Evolutionary conservation across 1,140 invertebrate species (phyloP), one percentile per base, ranked within the genome.

Genomic region (Penaeus vannamei): DNA sequence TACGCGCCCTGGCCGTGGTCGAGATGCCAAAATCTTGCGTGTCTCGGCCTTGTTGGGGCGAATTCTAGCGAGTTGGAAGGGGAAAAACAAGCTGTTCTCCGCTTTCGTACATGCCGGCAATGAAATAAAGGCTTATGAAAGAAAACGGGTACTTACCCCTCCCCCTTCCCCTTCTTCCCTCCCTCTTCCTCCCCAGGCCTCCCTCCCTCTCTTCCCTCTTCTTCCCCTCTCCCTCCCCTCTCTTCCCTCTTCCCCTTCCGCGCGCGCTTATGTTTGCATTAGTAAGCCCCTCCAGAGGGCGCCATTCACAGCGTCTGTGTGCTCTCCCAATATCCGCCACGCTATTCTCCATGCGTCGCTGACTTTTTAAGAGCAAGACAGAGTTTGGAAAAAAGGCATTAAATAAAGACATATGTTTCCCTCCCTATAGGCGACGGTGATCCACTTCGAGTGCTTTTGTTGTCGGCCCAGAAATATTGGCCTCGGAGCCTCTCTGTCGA

Each of bases 331-430:
- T 83, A 87, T 66, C 36, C 36, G 61, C 62, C 79, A 69, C 42
- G 79, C 86, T 82, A 69, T 87, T 72, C 80, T 72, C 42, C 79
- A 59, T 60, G 79, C 86, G 64, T 64, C 85, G 61, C 85, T 86
- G 85, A 86, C 85, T 86, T 86, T 86, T 86, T 60, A 80, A 86
- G 85, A 86, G 76, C 36, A 79, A 80, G 72, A 64, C 59, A 81
- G 29, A 80, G 76, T 80, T 36, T 46, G 22, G 32, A 79, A 46
- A 79, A 79, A 80, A 86, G 80, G 85, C 76, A 86, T 86, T 86
- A 86, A 86, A 86, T 80, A 86, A 64, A 86, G 77, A 86, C 85
- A 80, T 60, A 80, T 86, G 85, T 86, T 36, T 61, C 60, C 46
- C 76, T 29, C 46, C 29, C 46, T 26, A 36, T 79, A 32, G 53